These are phyloP conservation scores for Calameuta filiformis DNA, from an alignment of 2,888 invertebrate species.

Conservation along the genomic window DNA sequence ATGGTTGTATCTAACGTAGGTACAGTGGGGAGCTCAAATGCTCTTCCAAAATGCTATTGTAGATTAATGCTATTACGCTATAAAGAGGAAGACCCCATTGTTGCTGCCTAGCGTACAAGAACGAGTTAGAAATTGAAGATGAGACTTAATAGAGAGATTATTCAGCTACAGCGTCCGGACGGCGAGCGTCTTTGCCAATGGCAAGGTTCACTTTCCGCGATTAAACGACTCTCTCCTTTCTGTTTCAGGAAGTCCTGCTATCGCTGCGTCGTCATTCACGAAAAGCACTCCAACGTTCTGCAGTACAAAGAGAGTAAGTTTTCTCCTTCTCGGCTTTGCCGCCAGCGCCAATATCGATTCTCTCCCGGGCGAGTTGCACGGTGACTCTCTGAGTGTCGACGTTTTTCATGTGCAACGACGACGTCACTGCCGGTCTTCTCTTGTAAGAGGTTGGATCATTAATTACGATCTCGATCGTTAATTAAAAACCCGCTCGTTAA, in stretches of 20 bases:
- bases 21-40: not conserved
- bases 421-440: conserved; percentile 2
- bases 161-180: not conserved
- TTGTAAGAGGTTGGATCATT: conserved; percentile 35
- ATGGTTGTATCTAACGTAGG: not conserved
- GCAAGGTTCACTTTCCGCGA: not conserved
- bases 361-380: not conserved
- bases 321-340: conserved; percentile 6
- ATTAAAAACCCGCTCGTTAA: conserved; percentile 52
- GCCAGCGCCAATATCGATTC: not conserved
- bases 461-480: conserved; percentile 56
- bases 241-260: conserved; percentile 89
- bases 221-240: conserved; percentile 24
- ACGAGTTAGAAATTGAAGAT: not conserved
- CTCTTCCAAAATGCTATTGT: too few species aligned
- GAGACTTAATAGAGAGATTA: not conserved
- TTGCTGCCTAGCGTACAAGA: too few species aligned
- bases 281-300: conserved; percentile 93
- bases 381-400: not conserved
- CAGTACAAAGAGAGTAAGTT: conserved; percentile 98
- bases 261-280: conserved; percentile 94
- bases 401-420: conserved; percentile 15
- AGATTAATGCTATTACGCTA: too few species aligned
- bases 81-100: too few species aligned
- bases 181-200: not conserved